phyloP scores from a whole-genome alignment of 35 echinoderm and acorn worm species.

The Chiridota heheva region DNA sequence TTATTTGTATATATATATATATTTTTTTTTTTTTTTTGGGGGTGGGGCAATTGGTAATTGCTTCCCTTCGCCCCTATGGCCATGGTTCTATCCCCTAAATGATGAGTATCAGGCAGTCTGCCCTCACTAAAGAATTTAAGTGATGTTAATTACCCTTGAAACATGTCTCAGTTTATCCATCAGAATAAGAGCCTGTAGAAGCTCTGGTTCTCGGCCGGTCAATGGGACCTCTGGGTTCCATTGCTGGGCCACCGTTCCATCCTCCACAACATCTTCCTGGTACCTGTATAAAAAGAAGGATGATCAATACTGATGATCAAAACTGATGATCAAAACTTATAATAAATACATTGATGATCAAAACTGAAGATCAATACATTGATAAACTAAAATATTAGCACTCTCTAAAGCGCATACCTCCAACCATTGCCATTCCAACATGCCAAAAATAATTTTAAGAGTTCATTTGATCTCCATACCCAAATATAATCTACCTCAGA shows the following conservation, averaged over 20 bases:
- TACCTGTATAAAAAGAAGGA: conserved; percentile 37
- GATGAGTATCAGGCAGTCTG: not conserved
- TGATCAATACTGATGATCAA: too few species aligned
- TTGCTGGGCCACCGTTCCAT: conserved; percentile 65
- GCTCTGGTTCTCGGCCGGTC: conserved; percentile 57
- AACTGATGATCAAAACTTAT: too few species aligned
- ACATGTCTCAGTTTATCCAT: conserved; percentile 71
- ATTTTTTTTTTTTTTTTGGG: not conserved
- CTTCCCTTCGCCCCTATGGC: not conserved
- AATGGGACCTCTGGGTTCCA: conserved; percentile 68
- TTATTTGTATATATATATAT: not conserved
- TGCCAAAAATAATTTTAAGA: too few species aligned
- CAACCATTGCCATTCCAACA: too few species aligned
- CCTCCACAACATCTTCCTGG: conserved; percentile 37
- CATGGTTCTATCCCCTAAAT: not conserved
- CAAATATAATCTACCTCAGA: too few species aligned
- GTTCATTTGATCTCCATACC: too few species aligned
- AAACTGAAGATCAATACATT: too few species aligned
- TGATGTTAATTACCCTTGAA: conserved; percentile 40
- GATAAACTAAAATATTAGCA: too few species aligned
- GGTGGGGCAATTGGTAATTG: not conserved
- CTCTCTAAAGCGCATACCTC: too few species aligned
- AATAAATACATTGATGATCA: too few species aligned
- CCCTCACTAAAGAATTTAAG: not conserved
- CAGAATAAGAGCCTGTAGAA: conserved; percentile 49